phyloP scores from a whole-genome alignment of 2,113 vertebrate genomes.

The Sialia sialis region DNA sequence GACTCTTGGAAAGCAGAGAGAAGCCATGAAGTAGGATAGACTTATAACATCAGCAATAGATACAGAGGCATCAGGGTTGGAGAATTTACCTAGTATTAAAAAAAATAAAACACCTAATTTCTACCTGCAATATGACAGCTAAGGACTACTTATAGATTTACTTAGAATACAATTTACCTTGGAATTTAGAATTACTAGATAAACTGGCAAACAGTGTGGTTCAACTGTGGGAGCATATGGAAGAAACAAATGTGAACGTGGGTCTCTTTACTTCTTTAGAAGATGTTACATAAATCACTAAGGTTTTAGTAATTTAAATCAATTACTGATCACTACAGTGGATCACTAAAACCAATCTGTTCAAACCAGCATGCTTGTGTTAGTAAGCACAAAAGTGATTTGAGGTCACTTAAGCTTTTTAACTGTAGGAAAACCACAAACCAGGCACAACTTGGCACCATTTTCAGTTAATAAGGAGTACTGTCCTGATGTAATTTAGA shows the following conservation, averaged over 20 bases:
- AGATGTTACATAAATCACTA: neutral
- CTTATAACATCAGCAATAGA: neutral
- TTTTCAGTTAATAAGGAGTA: neutral
- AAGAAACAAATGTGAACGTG: neutral
- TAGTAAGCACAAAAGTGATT: neutral
- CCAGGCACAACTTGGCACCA: neutral
- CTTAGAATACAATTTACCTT: neutral
- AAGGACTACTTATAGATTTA: neutral
- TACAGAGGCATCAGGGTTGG: rapidly evolving
- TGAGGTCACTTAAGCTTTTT: neutral
- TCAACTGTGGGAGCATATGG: neutral
- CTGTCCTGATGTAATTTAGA: neutral
- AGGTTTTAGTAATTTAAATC: neutral
- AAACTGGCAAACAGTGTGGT: neutral
- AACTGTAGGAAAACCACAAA: neutral
- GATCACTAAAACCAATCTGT: neutral
- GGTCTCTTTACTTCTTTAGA: neutral
- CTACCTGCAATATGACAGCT: neutral
- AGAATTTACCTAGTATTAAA: neutral
- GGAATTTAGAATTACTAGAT: neutral
- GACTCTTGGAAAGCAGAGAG: neutral
- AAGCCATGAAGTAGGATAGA: neutral
- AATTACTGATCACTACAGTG: neutral
- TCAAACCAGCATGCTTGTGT: neutral
- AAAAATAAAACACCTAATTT: neutral